A percentile compares a stretch with the other conserved stretches of the same genome.
Conservation (phyloP, 2,113 vertebrate species). For the Petrocephalus microphthalmus region DNA sequence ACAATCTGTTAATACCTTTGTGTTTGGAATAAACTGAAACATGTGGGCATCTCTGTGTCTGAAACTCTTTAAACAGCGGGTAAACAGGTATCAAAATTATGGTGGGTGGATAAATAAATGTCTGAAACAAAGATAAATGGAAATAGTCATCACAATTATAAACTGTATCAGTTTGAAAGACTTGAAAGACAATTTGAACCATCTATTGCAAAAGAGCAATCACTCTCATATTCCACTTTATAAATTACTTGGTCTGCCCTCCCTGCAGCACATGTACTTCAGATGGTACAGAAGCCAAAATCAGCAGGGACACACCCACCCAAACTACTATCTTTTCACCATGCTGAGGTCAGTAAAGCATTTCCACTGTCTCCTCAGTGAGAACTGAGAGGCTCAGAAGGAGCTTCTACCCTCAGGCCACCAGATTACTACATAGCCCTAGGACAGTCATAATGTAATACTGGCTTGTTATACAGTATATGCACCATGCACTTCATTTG, state of each 20-base stretch:
- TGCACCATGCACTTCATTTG: not conserved
- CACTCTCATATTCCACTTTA: not conserved
- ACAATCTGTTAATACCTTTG: no score
- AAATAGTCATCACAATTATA: not conserved
- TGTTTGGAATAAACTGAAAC: not conserved
- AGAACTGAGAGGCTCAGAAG: not conserved
- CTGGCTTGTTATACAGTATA: not conserved
- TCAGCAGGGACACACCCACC: not conserved
- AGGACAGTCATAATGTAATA: not conserved
- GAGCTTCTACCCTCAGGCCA: not conserved
- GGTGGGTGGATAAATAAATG: not conserved
- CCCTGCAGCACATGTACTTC: not conserved
- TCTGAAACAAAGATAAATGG: not conserved
- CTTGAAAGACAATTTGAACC: not conserved
- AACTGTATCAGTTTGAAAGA: not conserved
- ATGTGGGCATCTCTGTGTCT: not conserved
- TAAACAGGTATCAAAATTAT: no score
- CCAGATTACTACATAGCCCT: not conserved
- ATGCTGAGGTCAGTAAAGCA: not conserved
- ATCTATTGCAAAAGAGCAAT: not conserved
- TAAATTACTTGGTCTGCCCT: not conserved
- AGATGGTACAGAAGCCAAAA: not conserved
- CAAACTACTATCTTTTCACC: not conserved
- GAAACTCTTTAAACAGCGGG: no score
- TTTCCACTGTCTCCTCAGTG: not conserved